Percentiles rank a stretch among this genome's conserved stretches.
Evolutionary conservation across 2,888 invertebrate genomes (phyloP).

Genomic region (Drosophila lacicola): DNA sequence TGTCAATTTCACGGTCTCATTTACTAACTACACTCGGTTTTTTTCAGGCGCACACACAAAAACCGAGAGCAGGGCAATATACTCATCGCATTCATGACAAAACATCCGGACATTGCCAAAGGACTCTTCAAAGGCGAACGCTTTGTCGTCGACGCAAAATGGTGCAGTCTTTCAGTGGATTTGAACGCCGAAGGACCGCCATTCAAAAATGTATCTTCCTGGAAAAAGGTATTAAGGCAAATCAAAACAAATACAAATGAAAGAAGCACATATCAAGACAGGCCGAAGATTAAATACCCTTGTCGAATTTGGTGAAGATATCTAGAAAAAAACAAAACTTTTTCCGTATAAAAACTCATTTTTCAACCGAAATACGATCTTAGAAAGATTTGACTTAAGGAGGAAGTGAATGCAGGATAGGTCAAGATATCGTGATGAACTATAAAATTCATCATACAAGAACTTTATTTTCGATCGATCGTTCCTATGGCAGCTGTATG

Average conservation of each 20-base stretch:
- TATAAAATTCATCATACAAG: no score
- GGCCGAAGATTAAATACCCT: no score
- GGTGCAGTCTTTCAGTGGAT: not conserved
- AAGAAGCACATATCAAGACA: no score
- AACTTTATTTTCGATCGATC: no score
- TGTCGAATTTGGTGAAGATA: no score
- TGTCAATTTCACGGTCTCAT: not conserved
- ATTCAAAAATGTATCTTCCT: conserved; percentile 1
- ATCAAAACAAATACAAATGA: not conserved
- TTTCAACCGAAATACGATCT: no score
- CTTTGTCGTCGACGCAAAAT: not conserved
- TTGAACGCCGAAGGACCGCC: conserved; percentile 2
- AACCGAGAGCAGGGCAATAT: conserved; percentile 5
- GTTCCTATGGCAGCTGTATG: no score
- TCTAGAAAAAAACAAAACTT: no score
- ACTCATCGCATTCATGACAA: conserved; percentile 3
- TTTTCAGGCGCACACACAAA: conserved; percentile 13
- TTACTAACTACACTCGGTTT: not conserved
- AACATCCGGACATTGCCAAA: conserved; percentile 7
- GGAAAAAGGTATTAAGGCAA: conserved; percentile 1
- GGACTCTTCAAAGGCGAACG: conserved; percentile 3
- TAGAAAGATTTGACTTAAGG: no score
- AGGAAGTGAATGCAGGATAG: no score
- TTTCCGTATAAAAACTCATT: no score
- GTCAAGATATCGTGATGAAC: no score